A percentile compares a stretch with the other conserved stretches of the same genome.
Evolutionary conservation across 2,113 vertebrate species (phyloP).

Genomic region (Atlantisia rogersi): DNA sequence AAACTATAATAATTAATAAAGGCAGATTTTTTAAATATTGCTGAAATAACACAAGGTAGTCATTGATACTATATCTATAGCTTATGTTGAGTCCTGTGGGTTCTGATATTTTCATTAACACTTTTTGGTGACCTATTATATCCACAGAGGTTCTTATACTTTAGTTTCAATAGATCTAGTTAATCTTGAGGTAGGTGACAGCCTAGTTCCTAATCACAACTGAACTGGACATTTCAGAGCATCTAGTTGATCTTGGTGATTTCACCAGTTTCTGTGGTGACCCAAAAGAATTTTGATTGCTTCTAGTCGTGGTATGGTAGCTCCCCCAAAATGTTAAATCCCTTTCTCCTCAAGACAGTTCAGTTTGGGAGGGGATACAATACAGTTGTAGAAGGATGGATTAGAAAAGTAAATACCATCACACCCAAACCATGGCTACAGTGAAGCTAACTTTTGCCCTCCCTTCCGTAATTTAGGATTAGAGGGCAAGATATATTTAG

Average conservation of each 20-base stretch:
- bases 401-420: background rate
- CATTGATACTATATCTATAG: background rate
- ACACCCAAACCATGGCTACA: background rate
- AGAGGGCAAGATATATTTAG: too few species aligned
- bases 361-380: background rate
- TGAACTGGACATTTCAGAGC: background rate
- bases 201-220: background rate
- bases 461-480: background rate
- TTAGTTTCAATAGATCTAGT: background rate
- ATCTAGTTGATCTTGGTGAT: background rate
- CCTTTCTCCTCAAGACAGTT: background rate
- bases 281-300: background rate
- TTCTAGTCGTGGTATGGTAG: background rate
- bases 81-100: accelerated
- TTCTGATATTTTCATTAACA: background rate
- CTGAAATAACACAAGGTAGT: background rate
- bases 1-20: background rate
- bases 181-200: background rate
- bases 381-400: background rate
- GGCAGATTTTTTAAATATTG: background rate
- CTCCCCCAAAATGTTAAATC: background rate
- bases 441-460: background rate
- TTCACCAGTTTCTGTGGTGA: background rate
- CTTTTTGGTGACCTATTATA: background rate
- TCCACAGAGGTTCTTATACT: background rate